Percentiles rank a stretch among this genome's conserved stretches.
Conservation (phyloP, 2,113 vertebrate species). For the Burhinus oedicnemus region DNA sequence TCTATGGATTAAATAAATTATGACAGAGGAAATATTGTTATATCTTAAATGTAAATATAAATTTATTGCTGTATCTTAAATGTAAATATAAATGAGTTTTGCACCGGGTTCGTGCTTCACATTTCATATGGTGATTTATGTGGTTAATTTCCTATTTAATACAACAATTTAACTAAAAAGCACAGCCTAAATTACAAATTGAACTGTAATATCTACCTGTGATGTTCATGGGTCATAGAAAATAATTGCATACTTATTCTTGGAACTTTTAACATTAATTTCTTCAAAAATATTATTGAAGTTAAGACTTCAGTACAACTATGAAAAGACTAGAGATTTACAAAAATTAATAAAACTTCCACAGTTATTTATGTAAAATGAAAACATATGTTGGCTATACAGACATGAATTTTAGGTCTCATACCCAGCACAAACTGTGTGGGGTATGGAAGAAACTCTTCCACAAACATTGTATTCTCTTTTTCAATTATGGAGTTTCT, state of each 20-base stretch:
- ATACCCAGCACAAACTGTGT: not conserved
- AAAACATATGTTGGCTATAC: not conserved
- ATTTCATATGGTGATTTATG: not conserved
- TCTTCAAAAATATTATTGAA: not conserved
- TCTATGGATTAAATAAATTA: not conserved
- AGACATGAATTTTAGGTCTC: not conserved
- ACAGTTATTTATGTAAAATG: not conserved
- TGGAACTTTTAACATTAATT: not conserved
- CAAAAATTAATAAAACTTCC: not conserved
- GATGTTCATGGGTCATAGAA: not conserved
- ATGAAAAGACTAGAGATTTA: not conserved
- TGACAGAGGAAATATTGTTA: not conserved
- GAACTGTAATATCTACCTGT: not conserved
- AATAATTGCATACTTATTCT: not conserved
- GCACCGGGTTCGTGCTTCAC: not conserved
- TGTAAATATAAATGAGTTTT: not conserved
- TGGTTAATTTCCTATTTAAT: not conserved
- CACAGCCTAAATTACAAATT: not conserved
- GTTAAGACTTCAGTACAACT: not conserved
- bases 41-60: not conserved
- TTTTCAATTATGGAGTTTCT: not conserved
- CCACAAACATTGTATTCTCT: not conserved
- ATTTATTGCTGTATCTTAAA: not conserved
- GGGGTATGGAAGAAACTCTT: not conserved
- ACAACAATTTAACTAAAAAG: not conserved